Base-by-base conservation (phyloP, 1,140 invertebrate species). In the Zaprionus ornatus region DNA sequence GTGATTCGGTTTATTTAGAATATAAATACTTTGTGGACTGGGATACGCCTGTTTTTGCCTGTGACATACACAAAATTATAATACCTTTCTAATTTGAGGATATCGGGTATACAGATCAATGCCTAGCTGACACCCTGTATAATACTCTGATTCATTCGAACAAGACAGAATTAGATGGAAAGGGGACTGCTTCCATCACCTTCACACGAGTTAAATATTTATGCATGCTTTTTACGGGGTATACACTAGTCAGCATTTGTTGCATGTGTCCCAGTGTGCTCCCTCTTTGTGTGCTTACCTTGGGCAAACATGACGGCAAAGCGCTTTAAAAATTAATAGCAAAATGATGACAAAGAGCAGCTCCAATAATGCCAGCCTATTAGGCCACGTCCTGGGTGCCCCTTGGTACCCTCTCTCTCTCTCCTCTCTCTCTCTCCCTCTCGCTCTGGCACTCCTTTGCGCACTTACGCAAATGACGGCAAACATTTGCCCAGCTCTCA, bases 401-500 rank as follows among this genome's bases (percentile, higher is more conserved):
- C n/a, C 23, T 25, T 15, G 10, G 42, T 12, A 15, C 12, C 15
- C 21, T 5, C n/a, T 19, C 4, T 9, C 52, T 55, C 25, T 10
- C 4, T 7, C 60, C 60, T 4, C n/a, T 62, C 27, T 6, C 21
- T 23, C 27, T 48, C 1, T 9, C 15, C 9, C 54, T 3, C 13
- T 6, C 21, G 13, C 27, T 48, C 1, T 9, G 4, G 9, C 54
- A 2, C 13, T 27, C 29, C 32, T 56, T 35, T 29, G 69, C 54
- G 27, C 35, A 40, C 32, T 66, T 54, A 52, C 37, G n/a, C 37
- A 64, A 68, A 68, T 68, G 65, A 35, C n/a, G 42, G 79, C 79
- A 67, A 72, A 83, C 70, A 82, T 82, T 82, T 82, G 69, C 75
- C 70, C 56, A 70, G 79, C 73, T 60, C 78, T 68, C 45, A 52